These are phyloP conservation scores for Loripinus fragilis DNA, from an alignment of 2,888 invertebrate species.

Conservation along the genomic window DNA sequence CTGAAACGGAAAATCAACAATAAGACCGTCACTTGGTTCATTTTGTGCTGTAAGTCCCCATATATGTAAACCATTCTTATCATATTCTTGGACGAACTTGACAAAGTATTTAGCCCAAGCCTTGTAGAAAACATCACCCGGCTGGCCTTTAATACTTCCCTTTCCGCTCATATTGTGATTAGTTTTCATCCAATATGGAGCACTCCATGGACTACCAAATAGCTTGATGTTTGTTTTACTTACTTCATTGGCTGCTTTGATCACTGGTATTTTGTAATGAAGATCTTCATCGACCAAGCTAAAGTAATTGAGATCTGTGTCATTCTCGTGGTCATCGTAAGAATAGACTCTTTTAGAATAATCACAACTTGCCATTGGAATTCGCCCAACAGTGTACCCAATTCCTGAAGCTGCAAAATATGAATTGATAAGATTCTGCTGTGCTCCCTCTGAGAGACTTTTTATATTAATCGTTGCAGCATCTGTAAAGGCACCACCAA, in stretches of 20 bases:
- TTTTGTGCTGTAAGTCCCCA: slow-evolving; percentile 96
- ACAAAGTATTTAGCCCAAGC: slow-evolving; percentile 92
- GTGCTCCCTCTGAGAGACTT: slow-evolving; percentile 85
- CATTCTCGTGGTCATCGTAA: slow-evolving; percentile 88
- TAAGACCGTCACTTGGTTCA: slow-evolving; percentile 87
- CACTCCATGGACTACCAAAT: slow-evolving; percentile 51
- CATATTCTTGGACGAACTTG: slow-evolving; percentile 91
- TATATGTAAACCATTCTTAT: slow-evolving; percentile 85
- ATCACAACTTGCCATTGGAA: slow-evolving; percentile 94
- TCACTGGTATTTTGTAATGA: slow-evolving; percentile 43
- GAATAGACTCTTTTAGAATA: slow-evolving; percentile 93
- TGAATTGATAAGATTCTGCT: slow-evolving; percentile 86
- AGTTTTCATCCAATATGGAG: slow-evolving; percentile 49
- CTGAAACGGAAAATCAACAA: slow-evolving; percentile 80
- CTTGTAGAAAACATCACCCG: slow-evolving; percentile 87
- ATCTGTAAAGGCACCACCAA: slow-evolving; percentile 94
- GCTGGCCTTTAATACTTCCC: slow-evolving; percentile 63
- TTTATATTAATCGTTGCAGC: slow-evolving; percentile 89
- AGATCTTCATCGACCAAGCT: too few relatives aligned
- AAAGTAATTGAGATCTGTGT: slow-evolving; percentile 69
- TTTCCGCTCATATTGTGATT: slow-evolving; percentile 72
- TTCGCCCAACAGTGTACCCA: slow-evolving; percentile 90
- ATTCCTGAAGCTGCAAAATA: slow-evolving; percentile 86
- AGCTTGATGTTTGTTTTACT: slow-evolving; percentile 43
- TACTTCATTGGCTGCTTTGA: slow-evolving; percentile 36